Evolutionary conservation across 2,797 vertebrate species (phyloP).

Genomic region (Karalla daura): DNA sequence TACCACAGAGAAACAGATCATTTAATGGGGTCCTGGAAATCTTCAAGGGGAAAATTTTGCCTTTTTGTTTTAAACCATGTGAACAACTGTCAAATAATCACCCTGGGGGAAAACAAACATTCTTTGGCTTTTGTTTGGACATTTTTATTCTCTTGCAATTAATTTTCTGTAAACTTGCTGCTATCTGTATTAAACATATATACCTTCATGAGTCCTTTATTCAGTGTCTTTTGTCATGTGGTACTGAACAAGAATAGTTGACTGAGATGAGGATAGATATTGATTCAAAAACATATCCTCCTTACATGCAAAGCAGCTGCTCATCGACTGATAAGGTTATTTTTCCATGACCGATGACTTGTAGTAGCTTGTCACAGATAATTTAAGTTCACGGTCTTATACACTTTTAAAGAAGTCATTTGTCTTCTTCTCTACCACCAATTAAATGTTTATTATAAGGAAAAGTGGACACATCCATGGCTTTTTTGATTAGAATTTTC

Average conservation of each 20-base stretch:
- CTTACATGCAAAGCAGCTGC: not conserved
- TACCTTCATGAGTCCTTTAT: constrained; percentile 51
- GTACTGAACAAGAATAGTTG: not conserved
- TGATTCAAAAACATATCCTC: not conserved
- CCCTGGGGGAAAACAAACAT: constrained; percentile 12
- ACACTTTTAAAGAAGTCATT: not conserved
- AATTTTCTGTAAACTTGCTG: constrained; percentile 94
- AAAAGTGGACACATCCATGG: not conserved
- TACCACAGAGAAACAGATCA: constrained; percentile 61
- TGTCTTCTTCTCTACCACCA: not conserved
- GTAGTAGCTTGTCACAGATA: not conserved
- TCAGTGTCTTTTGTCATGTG: not conserved
- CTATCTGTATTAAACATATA: constrained; percentile 91
- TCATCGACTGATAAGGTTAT: too few relatives aligned
- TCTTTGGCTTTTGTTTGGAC: constrained; percentile 87
- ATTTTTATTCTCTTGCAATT: constrained; percentile 92
- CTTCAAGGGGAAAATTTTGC: constrained; percentile 79
- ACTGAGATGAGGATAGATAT: not conserved
- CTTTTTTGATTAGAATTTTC: not conserved
- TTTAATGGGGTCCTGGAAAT: constrained; percentile 36
- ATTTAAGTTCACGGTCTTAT: not conserved
- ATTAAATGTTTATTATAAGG: not conserved
- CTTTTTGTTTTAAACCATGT: constrained; percentile 90
- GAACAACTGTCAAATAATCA: constrained; percentile 91
- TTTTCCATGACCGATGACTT: not conserved